Evolutionary conservation across 1,140 invertebrate species (phyloP).

Genomic region (Ceratosolen solmsi): DNA sequence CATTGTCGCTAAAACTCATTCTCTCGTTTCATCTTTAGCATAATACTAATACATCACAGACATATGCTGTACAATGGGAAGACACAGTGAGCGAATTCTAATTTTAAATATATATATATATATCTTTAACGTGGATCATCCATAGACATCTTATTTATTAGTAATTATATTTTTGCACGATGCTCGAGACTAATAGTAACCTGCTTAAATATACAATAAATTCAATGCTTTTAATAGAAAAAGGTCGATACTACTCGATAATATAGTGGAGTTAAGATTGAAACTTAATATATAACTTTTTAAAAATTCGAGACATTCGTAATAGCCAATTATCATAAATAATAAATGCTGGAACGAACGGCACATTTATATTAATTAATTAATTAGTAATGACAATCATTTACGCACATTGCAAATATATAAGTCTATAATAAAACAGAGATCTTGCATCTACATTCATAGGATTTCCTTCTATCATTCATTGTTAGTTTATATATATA

Average conservation of each 20-base stretch:
- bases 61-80: slow-evolving; percentile 63
- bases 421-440: slow-evolving; percentile 19
- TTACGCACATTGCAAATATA: slow-evolving; percentile 45
- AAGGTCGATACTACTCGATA: no score
- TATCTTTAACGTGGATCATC: background rate
- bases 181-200: no score
- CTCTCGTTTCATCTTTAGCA: slow-evolving; percentile 27
- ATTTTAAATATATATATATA: slow-evolving; percentile 30
- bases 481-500: slow-evolving; percentile 52
- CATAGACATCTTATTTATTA: slow-evolving; percentile 30
- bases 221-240: no score
- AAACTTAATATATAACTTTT: no score
- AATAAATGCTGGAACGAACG: background rate
- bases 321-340: background rate
- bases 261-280: no score
- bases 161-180: slow-evolving; percentile 20
- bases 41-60: slow-evolving; percentile 65
- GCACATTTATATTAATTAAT: slow-evolving; percentile 51
- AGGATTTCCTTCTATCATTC: slow-evolving; percentile 7
- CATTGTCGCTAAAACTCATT: slow-evolving; percentile 34
- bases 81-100: slow-evolving; percentile 62
- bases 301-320: background rate
- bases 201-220: no score
- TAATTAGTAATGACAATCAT: slow-evolving; percentile 38
- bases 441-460: background rate